phyloP scores from a whole-genome alignment of 2,888 invertebrate species.

The Salticus scenicus region DNA sequence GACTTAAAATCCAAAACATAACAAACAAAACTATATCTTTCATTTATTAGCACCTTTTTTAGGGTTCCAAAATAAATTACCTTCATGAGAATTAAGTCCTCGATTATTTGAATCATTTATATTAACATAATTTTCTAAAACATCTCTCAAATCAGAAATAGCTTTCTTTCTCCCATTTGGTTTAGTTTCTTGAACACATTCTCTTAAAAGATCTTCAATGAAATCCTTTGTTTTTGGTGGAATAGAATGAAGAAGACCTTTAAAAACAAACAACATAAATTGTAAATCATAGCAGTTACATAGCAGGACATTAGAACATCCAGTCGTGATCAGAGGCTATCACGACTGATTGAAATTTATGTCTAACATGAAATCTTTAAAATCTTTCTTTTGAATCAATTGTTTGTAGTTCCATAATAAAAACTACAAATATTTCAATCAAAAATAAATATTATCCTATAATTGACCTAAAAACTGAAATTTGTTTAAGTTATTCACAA shows the following conservation, averaged over 20 bases:
- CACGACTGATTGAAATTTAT: too few species aligned
- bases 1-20: not conserved
- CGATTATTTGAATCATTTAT: slow-evolving; percentile 50
- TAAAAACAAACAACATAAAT: not conserved
- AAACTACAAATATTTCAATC: too few species aligned
- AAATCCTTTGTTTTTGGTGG: slow-evolving; percentile 65
- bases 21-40: not conserved
- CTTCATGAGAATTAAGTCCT: slow-evolving; percentile 20
- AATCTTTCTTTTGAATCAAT: too few species aligned
- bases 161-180: slow-evolving; percentile 69
- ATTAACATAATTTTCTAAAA: slow-evolving; percentile 66
- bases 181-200: slow-evolving; percentile 71
- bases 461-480: too few species aligned
- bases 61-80: not conserved
- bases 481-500: too few species aligned
- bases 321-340: too few species aligned
- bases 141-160: slow-evolving; percentile 68
- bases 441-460: too few species aligned
- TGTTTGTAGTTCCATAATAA: too few species aligned
- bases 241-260: slow-evolving; percentile 70
- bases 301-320: not conserved
- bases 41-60: not conserved
- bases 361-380: too few species aligned
- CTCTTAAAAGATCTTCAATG: slow-evolving; percentile 70
- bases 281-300: not conserved